phyloP scores from a whole-genome alignment of 2,113 vertebrate species.

The Gnathonemus longibarbis region DNA sequence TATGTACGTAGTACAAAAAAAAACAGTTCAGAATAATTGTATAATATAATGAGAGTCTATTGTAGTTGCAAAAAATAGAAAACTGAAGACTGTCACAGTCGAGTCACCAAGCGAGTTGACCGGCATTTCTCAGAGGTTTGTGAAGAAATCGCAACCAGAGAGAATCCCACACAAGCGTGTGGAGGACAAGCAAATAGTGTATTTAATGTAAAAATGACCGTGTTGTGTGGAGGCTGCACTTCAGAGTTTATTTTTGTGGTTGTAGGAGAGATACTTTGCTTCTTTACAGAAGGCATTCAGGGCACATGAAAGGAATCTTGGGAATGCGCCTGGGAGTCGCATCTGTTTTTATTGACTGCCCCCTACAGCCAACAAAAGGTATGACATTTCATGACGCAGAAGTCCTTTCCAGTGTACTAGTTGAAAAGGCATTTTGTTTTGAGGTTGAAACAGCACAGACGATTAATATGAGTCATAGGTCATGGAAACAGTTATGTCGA shows the following conservation, averaged over 20 bases:
- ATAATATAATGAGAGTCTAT: neutral
- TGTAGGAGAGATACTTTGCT: neutral
- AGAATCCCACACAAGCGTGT: neutral
- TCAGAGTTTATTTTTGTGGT: neutral
- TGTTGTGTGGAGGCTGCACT: neutral
- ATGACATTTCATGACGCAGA: neutral
- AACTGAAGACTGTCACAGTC: neutral
- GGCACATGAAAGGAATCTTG: neutral
- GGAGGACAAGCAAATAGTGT: neutral
- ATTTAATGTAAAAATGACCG: neutral
- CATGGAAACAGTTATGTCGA: neutral
- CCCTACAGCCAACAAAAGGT: neutral
- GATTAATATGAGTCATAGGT: neutral
- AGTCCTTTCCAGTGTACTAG: neutral
- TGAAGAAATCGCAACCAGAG: neutral
- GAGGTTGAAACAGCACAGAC: neutral
- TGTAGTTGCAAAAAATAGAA: neutral
- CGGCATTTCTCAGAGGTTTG: neutral
- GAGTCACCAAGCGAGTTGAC: neutral
- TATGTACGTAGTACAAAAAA: neutral
- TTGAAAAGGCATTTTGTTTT: neutral
- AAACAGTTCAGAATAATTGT: neutral
- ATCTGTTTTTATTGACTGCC: conserved; percentile 2
- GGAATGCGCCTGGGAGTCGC: neutral
- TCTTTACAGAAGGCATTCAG: neutral